These are phyloP conservation scores for Diploptera punctata DNA, from an alignment of 2,888 invertebrate species.

Conservation along the genomic window DNA sequence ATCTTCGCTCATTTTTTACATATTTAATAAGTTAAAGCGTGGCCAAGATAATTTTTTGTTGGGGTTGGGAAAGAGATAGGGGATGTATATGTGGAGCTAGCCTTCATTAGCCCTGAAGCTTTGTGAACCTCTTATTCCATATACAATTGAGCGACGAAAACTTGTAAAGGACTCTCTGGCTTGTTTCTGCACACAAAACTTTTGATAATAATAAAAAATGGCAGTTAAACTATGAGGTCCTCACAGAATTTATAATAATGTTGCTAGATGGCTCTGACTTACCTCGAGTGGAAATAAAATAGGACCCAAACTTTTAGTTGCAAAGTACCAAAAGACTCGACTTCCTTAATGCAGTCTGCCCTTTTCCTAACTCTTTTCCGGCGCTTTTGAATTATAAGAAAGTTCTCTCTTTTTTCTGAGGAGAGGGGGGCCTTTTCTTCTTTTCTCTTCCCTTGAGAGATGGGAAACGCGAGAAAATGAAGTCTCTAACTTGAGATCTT, in stretches of 20 bases:
- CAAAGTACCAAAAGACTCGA: slow-evolving; percentile 30
- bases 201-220: slow-evolving; percentile 30
- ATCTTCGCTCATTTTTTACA: too few relatives aligned
- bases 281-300: slow-evolving; percentile 38
- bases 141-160: too few relatives aligned
- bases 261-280: slow-evolving; percentile 17
- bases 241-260: slow-evolving; percentile 36
- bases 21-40: too few relatives aligned
- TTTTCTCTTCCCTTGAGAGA: neutral
- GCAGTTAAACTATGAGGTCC: slow-evolving; percentile 19
- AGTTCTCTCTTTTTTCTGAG: too few relatives aligned
- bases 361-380: slow-evolving; percentile 32
- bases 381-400: slow-evolving; percentile 35
- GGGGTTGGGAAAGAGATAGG: too few relatives aligned
- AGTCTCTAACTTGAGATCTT: neutral
- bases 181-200: slow-evolving; percentile 21
- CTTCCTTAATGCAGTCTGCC: slow-evolving; percentile 36
- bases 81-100: too few relatives aligned
- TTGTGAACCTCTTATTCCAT: too few relatives aligned
- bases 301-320: slow-evolving; percentile 37
- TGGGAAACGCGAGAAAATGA: neutral
- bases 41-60: too few relatives aligned
- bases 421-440: neutral
- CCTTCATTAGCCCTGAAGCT: too few relatives aligned
- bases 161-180: slow-evolving; percentile 10